Conservation (phyloP, 2,888 invertebrate species). For the Luffia ferchaultella region DNA sequence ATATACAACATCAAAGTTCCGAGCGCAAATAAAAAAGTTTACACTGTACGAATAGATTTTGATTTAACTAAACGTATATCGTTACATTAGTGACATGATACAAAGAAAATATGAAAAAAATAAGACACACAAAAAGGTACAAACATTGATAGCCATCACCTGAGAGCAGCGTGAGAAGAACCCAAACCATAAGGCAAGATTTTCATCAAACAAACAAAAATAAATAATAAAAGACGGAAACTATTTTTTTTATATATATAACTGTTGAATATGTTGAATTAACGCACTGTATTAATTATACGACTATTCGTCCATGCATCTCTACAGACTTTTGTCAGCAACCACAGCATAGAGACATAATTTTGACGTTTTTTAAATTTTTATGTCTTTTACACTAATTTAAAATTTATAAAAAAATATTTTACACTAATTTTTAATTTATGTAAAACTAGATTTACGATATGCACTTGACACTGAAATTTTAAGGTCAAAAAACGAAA, state of each 20-base stretch:
- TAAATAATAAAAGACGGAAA: slow-evolving; percentile 9
- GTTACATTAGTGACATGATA: slow-evolving; percentile 18
- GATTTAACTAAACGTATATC: neutral
- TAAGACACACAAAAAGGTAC: no score
- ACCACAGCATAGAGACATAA: no score
- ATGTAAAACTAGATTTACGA: no score
- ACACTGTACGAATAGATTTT: neutral
- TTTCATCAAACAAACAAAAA: slow-evolving; percentile 48
- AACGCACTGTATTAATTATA: no score
- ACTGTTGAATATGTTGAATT: neutral
- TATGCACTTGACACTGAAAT: no score
- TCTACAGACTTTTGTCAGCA: no score
- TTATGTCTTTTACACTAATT: no score
- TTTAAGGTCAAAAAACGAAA: no score
- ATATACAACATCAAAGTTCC: neutral
- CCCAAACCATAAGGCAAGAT: slow-evolving; percentile 37
- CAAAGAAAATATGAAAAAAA: slow-evolving; percentile 22
- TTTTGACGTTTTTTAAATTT: no score
- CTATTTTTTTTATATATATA: neutral
- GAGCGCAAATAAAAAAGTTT: neutral
- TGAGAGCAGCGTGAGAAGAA: slow-evolving; percentile 24
- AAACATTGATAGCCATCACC: slow-evolving; percentile 50
- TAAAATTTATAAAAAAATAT: no score
- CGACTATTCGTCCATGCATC: no score
- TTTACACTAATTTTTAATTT: no score